Base-by-base conservation (phyloP, 2,888 invertebrate species). In the Synergus itoensis region DNA sequence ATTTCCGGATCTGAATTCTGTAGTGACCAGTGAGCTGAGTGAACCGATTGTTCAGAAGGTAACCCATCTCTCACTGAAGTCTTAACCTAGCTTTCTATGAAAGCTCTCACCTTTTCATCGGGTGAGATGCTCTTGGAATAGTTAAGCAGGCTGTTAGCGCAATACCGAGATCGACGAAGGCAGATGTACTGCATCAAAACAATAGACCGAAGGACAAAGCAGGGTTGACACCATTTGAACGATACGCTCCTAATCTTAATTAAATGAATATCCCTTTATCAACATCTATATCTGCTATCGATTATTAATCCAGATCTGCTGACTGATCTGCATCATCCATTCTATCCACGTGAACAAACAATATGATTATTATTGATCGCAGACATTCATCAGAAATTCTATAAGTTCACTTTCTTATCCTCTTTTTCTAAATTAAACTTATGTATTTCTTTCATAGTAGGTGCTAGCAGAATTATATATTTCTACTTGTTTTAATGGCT, bases 141-240 rank as follows among this genome's bases (percentile, higher is more conserved):
- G 81, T 81, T 81, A 78, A 82, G 65, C 79, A 77, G 80, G 60
- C 77, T 77, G 81, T 79, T 79, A 76, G 76, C 53, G 76, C 60
- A 67, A 67, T 67, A 43, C 43, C 1, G 43, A 62, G 21, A 45
- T 16, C 16, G 28, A 62, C 18, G 11, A 21, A 36, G 78, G 69
- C 43, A 77, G 77, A 77, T 67, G 65, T 41, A 40, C 60, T 62
- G 62, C 76, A 76, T 65, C 76, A 45, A 57, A 43, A 73, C 79
- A 77, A 76, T 73, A 28, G 43, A 69, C 69, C 69, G 36, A 57
- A 57, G 41, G 76, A 82, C 80, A 79, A 80, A 81, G 78, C 77
- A 79, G 65, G 18, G 65, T 45, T 45, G 65, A 67, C 65, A 67
- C 43, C 65, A 67, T 67, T 67, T 45, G 18, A 67, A 43, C 18